phyloP scores from a whole-genome alignment of 2,888 invertebrate genomes.

The Gastracanthus pulcherrimus region DNA sequence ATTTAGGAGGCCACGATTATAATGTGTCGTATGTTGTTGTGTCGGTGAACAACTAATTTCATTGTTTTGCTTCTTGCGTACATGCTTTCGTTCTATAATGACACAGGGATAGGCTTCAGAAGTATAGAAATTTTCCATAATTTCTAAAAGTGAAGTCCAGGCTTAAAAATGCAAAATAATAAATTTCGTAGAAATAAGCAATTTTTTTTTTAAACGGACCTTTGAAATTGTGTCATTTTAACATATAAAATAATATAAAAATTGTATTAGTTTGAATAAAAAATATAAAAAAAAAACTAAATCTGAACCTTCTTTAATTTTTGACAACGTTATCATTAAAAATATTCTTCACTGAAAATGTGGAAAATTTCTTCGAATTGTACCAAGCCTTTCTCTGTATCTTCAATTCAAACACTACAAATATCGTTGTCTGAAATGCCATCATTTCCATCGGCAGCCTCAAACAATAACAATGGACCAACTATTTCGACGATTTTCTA shows the following conservation, averaged over 20 bases:
- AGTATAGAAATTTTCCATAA: neutral
- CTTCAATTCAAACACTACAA: neutral
- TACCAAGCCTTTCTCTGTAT: neutral
- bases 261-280: constrained; percentile 6
- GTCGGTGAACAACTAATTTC: neutral
- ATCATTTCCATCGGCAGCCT: constrained; percentile 16
- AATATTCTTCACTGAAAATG: neutral
- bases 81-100: neutral
- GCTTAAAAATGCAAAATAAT: neutral
- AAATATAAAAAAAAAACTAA: neutral
- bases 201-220: neutral
- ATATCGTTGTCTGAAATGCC: neutral
- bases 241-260: neutral
- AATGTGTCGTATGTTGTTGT: constrained; percentile 25
- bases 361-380: neutral
- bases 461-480: constrained; percentile 38
- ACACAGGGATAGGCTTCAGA: neutral
- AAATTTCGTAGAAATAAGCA: neutral
- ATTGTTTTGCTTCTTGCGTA: neutral
- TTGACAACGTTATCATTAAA: neutral
- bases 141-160: neutral
- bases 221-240: constrained; percentile 8
- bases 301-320: constrained; percentile 1
- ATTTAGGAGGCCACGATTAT: constrained; percentile 17
- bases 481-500: constrained; percentile 19